These are phyloP conservation scores for Ailurus styani DNA, from an alignment of 2,113 vertebrate species.

Conservation along the genomic window DNA sequence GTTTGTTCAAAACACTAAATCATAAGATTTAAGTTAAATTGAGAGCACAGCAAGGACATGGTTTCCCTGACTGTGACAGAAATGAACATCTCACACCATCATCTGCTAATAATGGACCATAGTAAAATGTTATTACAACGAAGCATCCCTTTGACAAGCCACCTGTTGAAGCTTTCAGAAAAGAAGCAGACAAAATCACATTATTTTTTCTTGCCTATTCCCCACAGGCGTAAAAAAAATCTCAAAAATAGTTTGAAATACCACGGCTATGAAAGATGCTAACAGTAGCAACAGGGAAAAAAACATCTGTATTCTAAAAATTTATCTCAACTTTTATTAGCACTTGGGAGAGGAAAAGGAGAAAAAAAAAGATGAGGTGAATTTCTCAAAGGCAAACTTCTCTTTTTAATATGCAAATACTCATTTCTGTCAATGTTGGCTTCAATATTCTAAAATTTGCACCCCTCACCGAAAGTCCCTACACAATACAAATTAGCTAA, in stretches of 20 bases:
- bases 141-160: not conserved
- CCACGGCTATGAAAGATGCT: not conserved
- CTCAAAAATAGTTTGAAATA: not conserved
- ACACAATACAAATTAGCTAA: rapidly evolving
- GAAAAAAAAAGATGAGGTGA: not conserved
- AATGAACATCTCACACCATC: not conserved
- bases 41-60: not conserved
- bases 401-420: not conserved
- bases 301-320: not conserved
- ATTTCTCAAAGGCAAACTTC: not conserved
- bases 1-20: not conserved
- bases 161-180: not conserved
- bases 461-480: rapidly evolving
- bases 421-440: not conserved
- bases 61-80: not conserved
- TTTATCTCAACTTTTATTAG: not conserved
- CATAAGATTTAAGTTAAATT: not conserved
- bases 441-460: not conserved
- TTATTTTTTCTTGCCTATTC: not conserved
- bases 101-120: not conserved
- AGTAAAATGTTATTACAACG: not conserved
- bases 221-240: not conserved
- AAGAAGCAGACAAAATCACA: not conserved
- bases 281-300: rapidly evolving
- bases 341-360: not conserved